A percentile compares a stretch with the other conserved stretches of the same genome.
phyloP scores from a whole-genome alignment of 2,113 vertebrate species.

The Solea solea region DNA sequence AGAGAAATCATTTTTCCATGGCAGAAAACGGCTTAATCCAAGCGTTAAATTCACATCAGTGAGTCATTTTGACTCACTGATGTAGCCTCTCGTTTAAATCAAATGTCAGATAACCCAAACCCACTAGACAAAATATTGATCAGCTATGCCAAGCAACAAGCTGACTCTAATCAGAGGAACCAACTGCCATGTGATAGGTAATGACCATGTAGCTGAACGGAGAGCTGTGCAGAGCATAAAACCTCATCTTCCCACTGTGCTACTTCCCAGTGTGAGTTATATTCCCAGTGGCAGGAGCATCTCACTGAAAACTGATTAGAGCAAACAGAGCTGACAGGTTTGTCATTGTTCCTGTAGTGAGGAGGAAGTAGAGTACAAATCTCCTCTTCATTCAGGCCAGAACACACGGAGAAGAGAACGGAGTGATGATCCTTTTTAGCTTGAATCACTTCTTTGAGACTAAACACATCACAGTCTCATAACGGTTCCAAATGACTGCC shows the following conservation, averaged over 20 bases:
- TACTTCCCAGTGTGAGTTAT: constrained; percentile 57
- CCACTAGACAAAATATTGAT: constrained; percentile 15
- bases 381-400: constrained; percentile 23
- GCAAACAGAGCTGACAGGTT: constrained; percentile 73
- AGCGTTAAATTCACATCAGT: too few relatives aligned
- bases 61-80: background rate
- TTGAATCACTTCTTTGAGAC: background rate
- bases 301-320: constrained; percentile 68
- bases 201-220: background rate
- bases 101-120: background rate
- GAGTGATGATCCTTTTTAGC: constrained; percentile 12
- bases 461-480: background rate
- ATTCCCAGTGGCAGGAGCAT: constrained; percentile 62
- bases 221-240: background rate
- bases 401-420: constrained; percentile 4
- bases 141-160: constrained; percentile 1
- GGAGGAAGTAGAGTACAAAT: constrained; percentile 48
- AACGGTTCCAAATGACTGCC: background rate
- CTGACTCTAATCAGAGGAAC: constrained; percentile 14
- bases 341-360: constrained; percentile 36
- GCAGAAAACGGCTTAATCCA: too few relatives aligned
- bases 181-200: constrained; percentile 11
- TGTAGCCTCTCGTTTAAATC: background rate
- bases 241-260: constrained; percentile 24
- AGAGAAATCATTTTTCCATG: too few relatives aligned